Evolutionary conservation across 2,113 vertebrate genomes (phyloP).

Genomic region (Tor tambroides): DNA sequence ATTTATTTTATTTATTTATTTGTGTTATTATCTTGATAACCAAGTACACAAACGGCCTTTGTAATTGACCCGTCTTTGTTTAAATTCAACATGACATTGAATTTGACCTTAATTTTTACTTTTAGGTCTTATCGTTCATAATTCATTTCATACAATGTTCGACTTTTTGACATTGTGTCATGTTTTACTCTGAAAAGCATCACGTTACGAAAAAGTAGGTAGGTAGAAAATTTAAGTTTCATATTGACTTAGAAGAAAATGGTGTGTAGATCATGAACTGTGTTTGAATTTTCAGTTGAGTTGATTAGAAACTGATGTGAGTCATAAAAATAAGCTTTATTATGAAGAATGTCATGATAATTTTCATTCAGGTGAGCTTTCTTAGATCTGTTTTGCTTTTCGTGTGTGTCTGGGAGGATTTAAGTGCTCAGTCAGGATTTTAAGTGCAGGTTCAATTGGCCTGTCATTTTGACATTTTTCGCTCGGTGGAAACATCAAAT

Average conservation of each 20-base stretch:
- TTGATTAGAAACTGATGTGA: neutral
- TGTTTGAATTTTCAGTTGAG: neutral
- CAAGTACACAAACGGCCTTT: neutral
- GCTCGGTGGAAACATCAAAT: conserved; percentile 9
- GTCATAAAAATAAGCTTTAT: neutral
- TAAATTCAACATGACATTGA: no score
- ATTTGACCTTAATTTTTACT: no score
- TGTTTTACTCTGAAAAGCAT: no score
- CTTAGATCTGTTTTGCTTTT: neutral
- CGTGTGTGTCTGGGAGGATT: neutral
- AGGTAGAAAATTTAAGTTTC: neutral
- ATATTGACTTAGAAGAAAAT: neutral
- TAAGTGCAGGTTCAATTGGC: conserved; percentile 32
- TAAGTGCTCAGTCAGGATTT: conserved; percentile 12
- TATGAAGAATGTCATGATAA: neutral
- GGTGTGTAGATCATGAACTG: neutral
- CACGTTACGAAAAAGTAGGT: no score
- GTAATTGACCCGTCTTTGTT: no score
- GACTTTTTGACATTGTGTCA: no score
- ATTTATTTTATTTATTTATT: no score
- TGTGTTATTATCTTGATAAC: neutral
- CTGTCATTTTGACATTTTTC: conserved; percentile 18
- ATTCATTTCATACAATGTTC: neutral
- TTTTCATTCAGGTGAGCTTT: neutral
- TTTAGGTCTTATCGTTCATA: neutral